phyloP scores from a whole-genome alignment of 2,797 vertebrate species.

The Geotrypetes seraphini region DNA sequence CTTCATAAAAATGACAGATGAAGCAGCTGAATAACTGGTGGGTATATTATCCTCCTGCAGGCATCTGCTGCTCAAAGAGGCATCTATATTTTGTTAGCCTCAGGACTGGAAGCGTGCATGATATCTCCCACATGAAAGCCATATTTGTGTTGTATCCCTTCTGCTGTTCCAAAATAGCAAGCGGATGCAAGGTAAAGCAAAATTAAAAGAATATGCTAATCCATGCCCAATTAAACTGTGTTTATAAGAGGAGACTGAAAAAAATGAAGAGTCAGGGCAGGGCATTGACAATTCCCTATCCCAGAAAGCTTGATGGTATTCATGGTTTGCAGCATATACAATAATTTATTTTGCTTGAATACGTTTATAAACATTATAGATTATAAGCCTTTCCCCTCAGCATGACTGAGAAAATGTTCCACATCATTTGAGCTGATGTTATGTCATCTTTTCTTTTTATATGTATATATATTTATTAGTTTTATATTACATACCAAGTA shows the following conservation, averaged over 20 bases:
- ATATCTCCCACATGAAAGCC: not conserved
- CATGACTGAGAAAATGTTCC: no score
- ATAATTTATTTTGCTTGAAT: no score
- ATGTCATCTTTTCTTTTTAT: no score
- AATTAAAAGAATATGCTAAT: not conserved
- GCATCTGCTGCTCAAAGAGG: slow-evolving; percentile 21
- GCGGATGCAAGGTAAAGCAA: slow-evolving; percentile 18
- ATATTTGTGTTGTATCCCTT: slow-evolving; percentile 12
- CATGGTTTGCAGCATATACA: not conserved
- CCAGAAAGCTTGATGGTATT: not conserved
- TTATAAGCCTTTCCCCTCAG: no score
- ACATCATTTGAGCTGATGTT: no score
- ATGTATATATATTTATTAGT: no score
- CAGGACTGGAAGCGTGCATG: slow-evolving; percentile 8
- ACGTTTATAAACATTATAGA: no score
- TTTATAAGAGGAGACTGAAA: not conserved
- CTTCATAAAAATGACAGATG: slow-evolving; percentile 38
- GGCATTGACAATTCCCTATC: not conserved
- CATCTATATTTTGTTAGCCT: slow-evolving; percentile 20
- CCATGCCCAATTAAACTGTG: not conserved
- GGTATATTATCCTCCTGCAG: slow-evolving; percentile 27
- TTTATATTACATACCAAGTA: no score
- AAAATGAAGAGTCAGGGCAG: not conserved
- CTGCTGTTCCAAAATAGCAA: not conserved
- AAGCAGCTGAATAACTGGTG: slow-evolving; percentile 28